Conservation (phyloP, 1,140 invertebrate genomes). For the Drosophila tropicalis region DNA sequence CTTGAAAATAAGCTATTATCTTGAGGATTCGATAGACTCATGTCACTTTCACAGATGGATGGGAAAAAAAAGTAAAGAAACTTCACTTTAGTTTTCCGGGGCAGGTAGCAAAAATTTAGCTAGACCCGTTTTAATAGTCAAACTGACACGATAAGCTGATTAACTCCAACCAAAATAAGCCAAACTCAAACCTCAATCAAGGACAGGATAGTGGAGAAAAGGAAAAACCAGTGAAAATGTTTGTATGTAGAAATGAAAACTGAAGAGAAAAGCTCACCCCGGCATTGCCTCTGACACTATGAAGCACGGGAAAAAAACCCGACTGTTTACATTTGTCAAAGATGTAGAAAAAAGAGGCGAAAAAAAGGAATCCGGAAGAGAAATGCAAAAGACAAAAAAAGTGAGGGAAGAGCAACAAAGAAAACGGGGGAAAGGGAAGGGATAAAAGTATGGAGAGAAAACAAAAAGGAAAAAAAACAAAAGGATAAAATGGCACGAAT, state of each 20-base stretch:
- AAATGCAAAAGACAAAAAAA: constrained; percentile 16
- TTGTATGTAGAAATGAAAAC: constrained; percentile 2
- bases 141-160: constrained; percentile 77
- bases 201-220: constrained; percentile 9
- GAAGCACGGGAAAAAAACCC: constrained; percentile 20
- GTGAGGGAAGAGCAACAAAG: not conserved
- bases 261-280: constrained; percentile 40
- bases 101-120: not conserved
- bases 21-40: too few species aligned
- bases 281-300: constrained; percentile 33
- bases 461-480: constrained; percentile 10
- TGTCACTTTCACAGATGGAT: too few species aligned
- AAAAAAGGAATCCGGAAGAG: constrained; percentile 5
- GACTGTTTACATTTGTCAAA: constrained; percentile 78
- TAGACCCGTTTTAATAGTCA: constrained; percentile 60
- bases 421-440: not conserved
- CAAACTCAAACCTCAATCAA: constrained; percentile 30
- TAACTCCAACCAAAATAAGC: constrained; percentile 71
- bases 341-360: constrained; percentile 52
- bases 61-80: too few species aligned
- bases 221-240: constrained; percentile 6
- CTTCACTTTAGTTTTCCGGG: not conserved
- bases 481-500: not conserved
- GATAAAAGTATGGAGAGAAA: not conserved
- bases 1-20: too few species aligned